Evolutionary conservation across 2,888 invertebrate genomes (phyloP), one percentile per base, ranked within the genome.

Genomic region (Leucophenga montana): DNA sequence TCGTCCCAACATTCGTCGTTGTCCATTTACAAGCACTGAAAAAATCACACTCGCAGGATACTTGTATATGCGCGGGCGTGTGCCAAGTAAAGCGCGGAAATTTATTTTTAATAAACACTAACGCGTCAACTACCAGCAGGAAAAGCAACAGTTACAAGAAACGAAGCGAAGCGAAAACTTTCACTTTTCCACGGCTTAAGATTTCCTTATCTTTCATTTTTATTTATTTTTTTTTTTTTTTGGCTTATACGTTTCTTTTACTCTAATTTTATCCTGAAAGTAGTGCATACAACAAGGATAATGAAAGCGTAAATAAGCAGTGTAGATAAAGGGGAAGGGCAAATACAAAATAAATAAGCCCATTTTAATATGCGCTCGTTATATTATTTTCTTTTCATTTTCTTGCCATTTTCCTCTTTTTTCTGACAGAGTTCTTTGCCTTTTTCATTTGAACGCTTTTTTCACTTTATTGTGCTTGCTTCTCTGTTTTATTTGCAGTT

Each of bases 101-200:
- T 83, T 84, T 83, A 84, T 83, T 83, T 83, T 83, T 83, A 85
- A 83, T 83, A 85, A 85, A 85, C 80, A 78, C 80, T 75, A 72
- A 74, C 73, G 74, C 68, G 27, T 22, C 59, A 39, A 59, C 59
- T n/a, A 59, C 31, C 56, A 20, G n/a, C 53, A 53, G 18, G 8
- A 53, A 4, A 3, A 53, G 53, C 53, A 56, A 56, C 20, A 22
- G 22, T 20, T 56, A 27, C 56, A 20, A 11, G 27, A 56, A 56
- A 56, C 39, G 39, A 39, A 39, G 39, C 39, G 39, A 39, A 39
- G 39, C 39, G 39, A 39, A 39, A 39, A 39, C 16, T 66, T 66
- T 66, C 39, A 39, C 57, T 54, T 27, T 27, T 54, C 44, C 46
- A 69, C 73, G 62, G 67, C 70, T 72, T 39, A 44, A 18, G 44